A percentile compares a stretch with the other conserved stretches of the same genome.
phyloP scores from a whole-genome alignment of 2,113 vertebrate species.

The Panurus biarmicus region DNA sequence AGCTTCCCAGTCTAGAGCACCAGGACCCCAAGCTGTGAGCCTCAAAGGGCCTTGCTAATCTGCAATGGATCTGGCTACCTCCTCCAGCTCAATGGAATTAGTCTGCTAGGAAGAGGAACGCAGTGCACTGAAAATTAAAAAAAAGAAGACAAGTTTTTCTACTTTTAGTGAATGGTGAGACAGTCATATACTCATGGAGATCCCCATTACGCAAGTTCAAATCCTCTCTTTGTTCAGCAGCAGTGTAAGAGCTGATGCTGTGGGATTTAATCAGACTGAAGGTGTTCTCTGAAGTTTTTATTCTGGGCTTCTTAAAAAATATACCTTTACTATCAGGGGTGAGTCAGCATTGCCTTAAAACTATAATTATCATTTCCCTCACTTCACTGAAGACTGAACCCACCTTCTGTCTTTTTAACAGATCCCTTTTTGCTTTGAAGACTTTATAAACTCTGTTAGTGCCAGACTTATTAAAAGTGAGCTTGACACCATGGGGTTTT shows the following conservation, averaged over 20 bases:
- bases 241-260: not conserved
- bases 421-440: conserved; percentile 6
- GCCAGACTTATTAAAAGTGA: not conserved
- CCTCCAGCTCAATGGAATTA: not conserved
- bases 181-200: not conserved
- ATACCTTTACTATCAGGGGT: not conserved
- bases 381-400: not conserved
- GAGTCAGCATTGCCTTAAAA: conserved; percentile 30
- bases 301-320: not conserved
- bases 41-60: not conserved
- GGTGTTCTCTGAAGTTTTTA: not conserved
- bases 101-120: not conserved
- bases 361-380: not conserved
- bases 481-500: not conserved
- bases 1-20: not conserved
- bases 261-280: not conserved
- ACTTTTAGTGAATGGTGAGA: not conserved
- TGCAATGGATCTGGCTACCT: not conserved
- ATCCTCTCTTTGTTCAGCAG: not conserved
- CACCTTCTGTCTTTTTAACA: not conserved
- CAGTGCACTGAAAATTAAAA: not conserved
- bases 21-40: not conserved
- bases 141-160: not conserved
- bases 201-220: not conserved
- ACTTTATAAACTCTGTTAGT: not conserved